These are phyloP conservation scores for Cydia amplana DNA, from an alignment of 1,140 invertebrate species.

Conservation along the genomic window DNA sequence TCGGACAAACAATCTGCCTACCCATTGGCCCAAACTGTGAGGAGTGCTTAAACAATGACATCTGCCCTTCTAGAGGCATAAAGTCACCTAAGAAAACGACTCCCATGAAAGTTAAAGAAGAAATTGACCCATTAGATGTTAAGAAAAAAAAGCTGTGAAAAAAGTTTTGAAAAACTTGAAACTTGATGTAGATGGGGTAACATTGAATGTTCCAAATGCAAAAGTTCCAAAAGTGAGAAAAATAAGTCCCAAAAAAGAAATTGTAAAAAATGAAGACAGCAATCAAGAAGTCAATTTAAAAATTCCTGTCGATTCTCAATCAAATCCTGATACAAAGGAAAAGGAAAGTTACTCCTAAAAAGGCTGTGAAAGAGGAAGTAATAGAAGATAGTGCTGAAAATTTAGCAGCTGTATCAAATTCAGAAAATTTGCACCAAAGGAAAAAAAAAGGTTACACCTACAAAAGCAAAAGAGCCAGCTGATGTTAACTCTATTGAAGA, in stretches of 20 bases:
- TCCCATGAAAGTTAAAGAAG: conserved; percentile 46
- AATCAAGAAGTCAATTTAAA: not conserved
- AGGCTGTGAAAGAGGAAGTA: not conserved
- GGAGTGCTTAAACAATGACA: conserved; percentile 89
- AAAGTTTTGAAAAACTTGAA: conserved; percentile 32
- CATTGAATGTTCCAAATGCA: conserved; percentile 7
- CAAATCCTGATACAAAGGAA: conserved; percentile 6
- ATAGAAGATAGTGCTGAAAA: not conserved
- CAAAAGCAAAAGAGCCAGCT: conserved; percentile 10
- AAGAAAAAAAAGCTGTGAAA: conserved; percentile 36
- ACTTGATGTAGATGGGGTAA: not conserved
- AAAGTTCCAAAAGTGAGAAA: conserved; percentile 17
- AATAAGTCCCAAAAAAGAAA: not conserved
- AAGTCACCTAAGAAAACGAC: conserved; percentile 60
- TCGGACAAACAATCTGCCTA: conserved; percentile 95
- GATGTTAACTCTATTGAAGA: conserved; percentile 17
- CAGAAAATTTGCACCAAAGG: not conserved
- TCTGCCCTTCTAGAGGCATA: conserved; percentile 88
- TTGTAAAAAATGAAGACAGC: not conserved
- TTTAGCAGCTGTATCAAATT: not conserved
- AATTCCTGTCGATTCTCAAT: not conserved
- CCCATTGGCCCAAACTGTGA: conserved; percentile 90
- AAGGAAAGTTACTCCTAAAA: conserved; percentile 19
- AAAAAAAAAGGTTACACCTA: conserved; percentile 35
- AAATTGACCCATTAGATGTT: conserved; percentile 33